These are phyloP conservation scores for Triplophysa dalaica DNA, from an alignment of 2,113 vertebrate genomes.

Conservation along the genomic window DNA sequence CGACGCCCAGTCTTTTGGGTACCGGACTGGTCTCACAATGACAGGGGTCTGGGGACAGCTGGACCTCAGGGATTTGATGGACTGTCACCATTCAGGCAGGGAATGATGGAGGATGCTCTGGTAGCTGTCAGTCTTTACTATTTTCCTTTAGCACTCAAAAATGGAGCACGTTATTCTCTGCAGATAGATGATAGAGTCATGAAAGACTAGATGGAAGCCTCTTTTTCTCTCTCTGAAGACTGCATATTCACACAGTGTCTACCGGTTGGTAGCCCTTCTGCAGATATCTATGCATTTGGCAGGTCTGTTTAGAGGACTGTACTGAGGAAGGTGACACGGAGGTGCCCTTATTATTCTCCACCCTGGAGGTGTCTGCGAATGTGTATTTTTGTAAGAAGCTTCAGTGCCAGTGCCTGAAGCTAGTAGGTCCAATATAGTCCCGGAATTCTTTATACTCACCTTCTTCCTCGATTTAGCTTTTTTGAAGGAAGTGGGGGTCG, in stretches of 20 bases:
- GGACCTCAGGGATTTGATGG: conserved; percentile 33
- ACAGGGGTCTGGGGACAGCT: conserved; percentile 41
- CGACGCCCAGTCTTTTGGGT: conserved; percentile 16
- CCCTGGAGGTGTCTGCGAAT: conserved; percentile 32
- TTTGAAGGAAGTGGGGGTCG: conserved; percentile 39
- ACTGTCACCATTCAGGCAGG: conserved; percentile 36
- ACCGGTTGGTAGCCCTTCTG: neutral
- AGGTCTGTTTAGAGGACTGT: conserved; percentile 1
- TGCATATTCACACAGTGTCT: conserved; percentile 17
- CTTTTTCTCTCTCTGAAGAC: neutral
- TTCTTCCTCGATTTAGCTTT: conserved; percentile 51
- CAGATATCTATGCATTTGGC: conserved; percentile 24
- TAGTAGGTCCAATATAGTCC: conserved; percentile 50
- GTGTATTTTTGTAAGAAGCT: conserved; percentile 42
- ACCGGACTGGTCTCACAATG: conserved; percentile 8
- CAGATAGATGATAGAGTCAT: conserved; percentile 35
- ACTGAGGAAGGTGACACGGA: conserved; percentile 37
- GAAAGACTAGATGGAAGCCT: conserved; percentile 4
- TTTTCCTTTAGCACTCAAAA: conserved; percentile 8
- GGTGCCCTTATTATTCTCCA: conserved; percentile 41
- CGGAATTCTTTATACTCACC: conserved; percentile 50
- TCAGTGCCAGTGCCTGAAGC: conserved; percentile 50
- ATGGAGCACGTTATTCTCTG: conserved; percentile 1
- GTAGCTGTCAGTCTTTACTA: conserved; percentile 16
- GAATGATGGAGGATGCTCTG: conserved; percentile 24